Base-by-base conservation (phyloP, 2,797 vertebrate species). In the Myotis vivesi region DNA sequence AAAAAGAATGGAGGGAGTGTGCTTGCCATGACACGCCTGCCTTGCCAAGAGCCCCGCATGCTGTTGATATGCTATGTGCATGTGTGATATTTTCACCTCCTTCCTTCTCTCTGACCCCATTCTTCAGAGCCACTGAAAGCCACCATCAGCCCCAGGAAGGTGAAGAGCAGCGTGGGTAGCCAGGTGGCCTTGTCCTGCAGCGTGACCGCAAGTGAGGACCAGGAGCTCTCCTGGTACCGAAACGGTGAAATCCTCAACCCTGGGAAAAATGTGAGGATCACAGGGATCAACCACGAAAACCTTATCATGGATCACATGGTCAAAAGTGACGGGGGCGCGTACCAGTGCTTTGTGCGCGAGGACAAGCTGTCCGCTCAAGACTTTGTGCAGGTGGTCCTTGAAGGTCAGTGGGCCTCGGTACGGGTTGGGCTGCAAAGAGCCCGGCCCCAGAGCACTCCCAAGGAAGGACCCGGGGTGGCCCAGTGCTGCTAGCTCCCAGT, bases 271-370 rank as follows among this genome's bases (percentile, higher is more conserved):
- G 99, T 99, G 51, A 98, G 99, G 92, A 99, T 99, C 98, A 99
- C 98, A 5, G 99, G 99, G 0, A 36, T 98, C 97, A 99, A 99
- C 98, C 98, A 98, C 4, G 99, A 99, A 98, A 99, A 99, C 97
- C 99, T 99, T 83, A 98, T 99, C 96, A 99, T 99, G 99, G 99
- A 99, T 81, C 99, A 99, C 95, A 99, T 99, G 99, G 99, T 99
- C 30, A 99, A 99, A 98, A 99, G 99, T 10, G 99, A 99, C 2
- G 99, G 99, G 3, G 99, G 99, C 2, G 99, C 99, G 3, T 99
- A 99, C 98, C 99, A 99, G 98, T 99, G 99, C 97, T 99, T 99
- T 23, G 99, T 99, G 93, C 99, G 99, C 94, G 99, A 99, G 96
- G 99, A 99, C 97, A 99, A 99, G 97, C 99, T 99, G 98, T 99